Percentiles rank a stretch among this genome's conserved stretches.
Evolutionary conservation across 1,140 invertebrate species (phyloP).

Genomic region (Luehdorfia chinensis): DNA sequence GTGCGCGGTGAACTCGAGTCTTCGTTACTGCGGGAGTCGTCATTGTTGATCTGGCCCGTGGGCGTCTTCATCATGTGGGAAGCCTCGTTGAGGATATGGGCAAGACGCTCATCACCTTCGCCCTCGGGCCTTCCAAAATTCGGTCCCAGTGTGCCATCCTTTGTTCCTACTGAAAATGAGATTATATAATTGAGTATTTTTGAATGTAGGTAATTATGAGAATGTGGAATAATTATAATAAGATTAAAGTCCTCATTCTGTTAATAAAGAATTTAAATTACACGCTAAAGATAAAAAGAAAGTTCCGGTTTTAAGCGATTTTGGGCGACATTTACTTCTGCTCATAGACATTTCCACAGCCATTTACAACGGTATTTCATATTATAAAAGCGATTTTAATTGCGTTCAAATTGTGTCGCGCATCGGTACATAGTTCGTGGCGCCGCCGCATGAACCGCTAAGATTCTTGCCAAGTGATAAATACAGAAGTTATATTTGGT

Average conservation of each 20-base stretch:
- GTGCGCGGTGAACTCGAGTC: constrained; percentile 90
- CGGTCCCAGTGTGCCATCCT: constrained; percentile 86
- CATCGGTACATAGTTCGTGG: constrained; percentile 31
- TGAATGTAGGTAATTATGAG: too few species aligned
- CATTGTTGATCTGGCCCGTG: constrained; percentile 61
- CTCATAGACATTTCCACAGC: background rate
- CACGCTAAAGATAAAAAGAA: too few species aligned
- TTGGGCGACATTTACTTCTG: constrained; percentile 4
- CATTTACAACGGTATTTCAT: constrained; percentile 19
- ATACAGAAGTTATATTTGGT: constrained; percentile 69
- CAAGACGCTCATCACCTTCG: constrained; percentile 94
- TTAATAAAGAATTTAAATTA: too few species aligned
- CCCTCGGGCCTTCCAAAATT: constrained; percentile 84
- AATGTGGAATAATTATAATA: too few species aligned
- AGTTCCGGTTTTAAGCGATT: too few species aligned
- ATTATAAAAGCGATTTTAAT: constrained; percentile 46
- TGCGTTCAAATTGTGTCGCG: constrained; percentile 56
- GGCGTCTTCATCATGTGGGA: constrained; percentile 83
- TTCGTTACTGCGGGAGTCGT: constrained; percentile 84
- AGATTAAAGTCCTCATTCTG: too few species aligned
- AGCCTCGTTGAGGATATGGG: constrained; percentile 95
- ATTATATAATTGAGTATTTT: too few species aligned
- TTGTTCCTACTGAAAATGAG: constrained; percentile 81
- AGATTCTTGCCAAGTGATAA: constrained; percentile 67
- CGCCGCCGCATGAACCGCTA: constrained; percentile 25